Base-by-base conservation (phyloP, 2,113 vertebrate species). In the Muntiacus reevesi region DNA sequence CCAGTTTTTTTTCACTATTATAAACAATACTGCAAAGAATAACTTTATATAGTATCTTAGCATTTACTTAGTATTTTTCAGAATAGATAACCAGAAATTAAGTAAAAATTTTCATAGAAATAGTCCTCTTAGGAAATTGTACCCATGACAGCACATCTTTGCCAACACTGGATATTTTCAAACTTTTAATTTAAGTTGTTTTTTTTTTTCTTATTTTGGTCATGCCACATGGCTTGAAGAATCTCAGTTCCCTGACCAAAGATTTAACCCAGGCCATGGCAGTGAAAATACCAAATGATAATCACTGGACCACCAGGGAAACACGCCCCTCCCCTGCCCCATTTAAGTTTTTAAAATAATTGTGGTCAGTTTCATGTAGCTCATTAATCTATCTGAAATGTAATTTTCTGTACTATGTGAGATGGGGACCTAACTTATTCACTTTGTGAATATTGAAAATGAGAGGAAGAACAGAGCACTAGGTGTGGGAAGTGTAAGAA, bases 341-440 rank as follows among this genome's bases (percentile, higher is more conserved):
- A 62, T 54, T 62, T 62, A n/a, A 52, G 12, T 43, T 87, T 92
- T 94, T 79, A 10, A 59, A 57, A 23, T 50, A 36, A 71, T 2
- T 57, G 89, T 57, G 23, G 12, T 40, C 25, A 84, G 86, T 57
- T 84, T 36, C 17, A 5, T 33, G 74, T 87, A 87, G 28, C 27
- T 91, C 91, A 79, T 82, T 50, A 30, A 64, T 52, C 33, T 84
- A 21, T 81, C 50, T 87, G 55, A 89, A 94, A 45, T 82, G 43
- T 89, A 21, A n/a, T 79, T 19, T 74, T 55, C 23, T 25, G 1
- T 71, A n/a, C 27, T 89, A 19, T 7, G 3, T 74, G n/a, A 88
- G 21, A 19, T 55, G 79, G 15, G 36, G 33, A 15, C 11, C 40
- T 86, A 28, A 45, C 13, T 45, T 78, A 45, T 27, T 71, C 12